Percentiles rank a stretch among this genome's conserved stretches.
Conservation (phyloP, 1,140 invertebrate species). For the Meteorus sp. region DNA sequence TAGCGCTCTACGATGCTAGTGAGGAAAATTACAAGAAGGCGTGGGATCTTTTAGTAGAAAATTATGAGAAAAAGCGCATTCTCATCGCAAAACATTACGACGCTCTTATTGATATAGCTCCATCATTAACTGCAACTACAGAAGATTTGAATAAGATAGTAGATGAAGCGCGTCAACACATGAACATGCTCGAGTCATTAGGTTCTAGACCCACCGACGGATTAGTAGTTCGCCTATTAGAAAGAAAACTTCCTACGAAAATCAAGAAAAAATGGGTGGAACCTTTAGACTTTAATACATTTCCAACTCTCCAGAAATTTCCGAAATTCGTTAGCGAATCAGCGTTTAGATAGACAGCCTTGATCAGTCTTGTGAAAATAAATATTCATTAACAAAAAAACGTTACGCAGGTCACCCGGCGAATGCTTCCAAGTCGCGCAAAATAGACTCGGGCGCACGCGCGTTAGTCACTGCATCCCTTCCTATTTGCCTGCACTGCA, state of each 20-base stretch:
- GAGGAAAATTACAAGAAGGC: constrained; percentile 29
- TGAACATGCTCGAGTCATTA: constrained; percentile 11
- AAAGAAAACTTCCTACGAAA: constrained; percentile 12
- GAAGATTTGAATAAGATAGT: constrained; percentile 19
- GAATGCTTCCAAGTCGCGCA: too few relatives aligned
- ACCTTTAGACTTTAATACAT: neutral
- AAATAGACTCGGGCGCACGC: neutral
- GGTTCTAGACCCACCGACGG: constrained; percentile 7
- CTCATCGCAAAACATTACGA: constrained; percentile 26
- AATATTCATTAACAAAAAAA: too few relatives aligned
- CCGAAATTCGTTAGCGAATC: neutral
- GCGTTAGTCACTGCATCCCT: neutral
- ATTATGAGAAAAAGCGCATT: constrained; percentile 28
- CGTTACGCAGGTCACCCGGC: neutral
- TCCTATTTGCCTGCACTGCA: constrained; percentile 17
- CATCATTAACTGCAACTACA: neutral
- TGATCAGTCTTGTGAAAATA: neutral
- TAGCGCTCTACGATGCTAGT: constrained; percentile 21
- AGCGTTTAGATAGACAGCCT: neutral
- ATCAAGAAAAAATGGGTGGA: constrained; percentile 23
- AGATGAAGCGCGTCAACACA: constrained; percentile 22
- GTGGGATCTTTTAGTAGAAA: constrained; percentile 23
- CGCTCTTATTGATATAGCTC: constrained; percentile 21
- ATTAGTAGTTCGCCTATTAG: constrained; percentile 14
- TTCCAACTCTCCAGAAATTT: neutral